Evolutionary conservation across 2,888 invertebrate species (phyloP).

Genomic region (Limnephilus marmoratus): DNA sequence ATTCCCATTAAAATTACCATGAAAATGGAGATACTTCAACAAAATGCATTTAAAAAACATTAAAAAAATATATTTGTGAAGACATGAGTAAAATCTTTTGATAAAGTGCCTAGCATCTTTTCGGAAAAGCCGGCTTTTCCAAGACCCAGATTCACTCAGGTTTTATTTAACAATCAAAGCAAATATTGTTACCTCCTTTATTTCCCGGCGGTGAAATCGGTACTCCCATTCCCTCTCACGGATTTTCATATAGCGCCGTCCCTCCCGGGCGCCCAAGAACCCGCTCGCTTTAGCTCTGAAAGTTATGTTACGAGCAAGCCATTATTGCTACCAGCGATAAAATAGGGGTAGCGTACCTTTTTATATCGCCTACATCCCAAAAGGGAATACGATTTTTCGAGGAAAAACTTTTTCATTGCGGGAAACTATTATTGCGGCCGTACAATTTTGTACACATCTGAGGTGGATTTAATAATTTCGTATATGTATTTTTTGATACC

Average conservation of each 20-base stretch:
- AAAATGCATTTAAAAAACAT: background rate
- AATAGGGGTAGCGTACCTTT: conserved; percentile 60
- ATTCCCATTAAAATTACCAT: conserved; percentile 5
- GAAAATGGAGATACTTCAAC: background rate
- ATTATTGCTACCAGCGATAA: conserved; percentile 64
- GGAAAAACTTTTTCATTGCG: background rate
- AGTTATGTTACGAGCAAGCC: conserved; percentile 65
- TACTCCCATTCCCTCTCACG: conserved; percentile 52
- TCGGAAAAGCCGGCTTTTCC: background rate
- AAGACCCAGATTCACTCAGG: conserved; percentile 56
- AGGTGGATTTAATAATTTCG: background rate
- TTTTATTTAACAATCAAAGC: conserved; percentile 66
- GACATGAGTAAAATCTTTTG: conserved; percentile 18
- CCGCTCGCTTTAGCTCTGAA: conserved; percentile 53
- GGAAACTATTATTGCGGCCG: background rate
- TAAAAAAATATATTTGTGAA: background rate
- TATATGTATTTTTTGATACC: background rate
- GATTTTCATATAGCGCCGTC: conserved; percentile 31
- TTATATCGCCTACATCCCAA: conserved; percentile 46
- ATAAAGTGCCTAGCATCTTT: conserved; percentile 22
- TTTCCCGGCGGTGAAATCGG: conserved; percentile 58
- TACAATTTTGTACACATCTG: background rate
- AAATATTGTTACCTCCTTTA: conserved; percentile 65
- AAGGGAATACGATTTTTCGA: conserved; percentile 49
- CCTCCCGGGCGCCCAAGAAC: conserved; percentile 49